Evolutionary conservation across 2,888 invertebrate species (phyloP).

Genomic region (Cephalotes varians): DNA sequence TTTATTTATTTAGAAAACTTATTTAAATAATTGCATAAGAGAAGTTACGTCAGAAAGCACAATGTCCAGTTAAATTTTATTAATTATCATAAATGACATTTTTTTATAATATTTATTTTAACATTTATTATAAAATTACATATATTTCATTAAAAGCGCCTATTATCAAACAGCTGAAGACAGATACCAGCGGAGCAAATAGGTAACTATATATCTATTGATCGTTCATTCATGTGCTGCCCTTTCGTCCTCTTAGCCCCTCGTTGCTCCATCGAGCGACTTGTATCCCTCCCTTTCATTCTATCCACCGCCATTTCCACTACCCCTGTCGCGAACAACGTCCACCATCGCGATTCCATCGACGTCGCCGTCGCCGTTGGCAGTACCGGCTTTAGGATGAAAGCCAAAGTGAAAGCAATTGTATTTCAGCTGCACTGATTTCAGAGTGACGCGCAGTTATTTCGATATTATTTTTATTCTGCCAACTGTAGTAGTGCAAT

Average conservation of each 20-base stretch:
- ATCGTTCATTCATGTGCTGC: conserved; percentile 84
- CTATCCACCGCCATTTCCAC: conserved; percentile 63
- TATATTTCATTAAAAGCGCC: neutral
- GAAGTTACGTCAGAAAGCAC: neutral
- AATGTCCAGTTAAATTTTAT: neutral
- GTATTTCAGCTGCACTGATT: neutral
- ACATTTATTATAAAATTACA: neutral
- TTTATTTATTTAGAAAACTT: neutral
- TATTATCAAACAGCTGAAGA: conserved; percentile 52
- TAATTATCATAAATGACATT: neutral
- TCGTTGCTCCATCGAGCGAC: conserved; percentile 66
- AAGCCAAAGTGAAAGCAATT: neutral
- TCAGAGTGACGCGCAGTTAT: neutral
- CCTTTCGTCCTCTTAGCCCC: conserved; percentile 76
- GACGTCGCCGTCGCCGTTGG: conserved; percentile 38
- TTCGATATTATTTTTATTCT: neutral
- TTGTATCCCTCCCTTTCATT: conserved; percentile 59
- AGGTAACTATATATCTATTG: conserved; percentile 83
- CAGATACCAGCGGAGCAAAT: conserved; percentile 63
- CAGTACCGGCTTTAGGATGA: conserved; percentile 38
- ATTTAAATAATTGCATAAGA: neutral
- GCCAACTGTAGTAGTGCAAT: neutral
- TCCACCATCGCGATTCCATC: conserved; percentile 48
- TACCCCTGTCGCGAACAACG: conserved; percentile 38
- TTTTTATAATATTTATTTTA: neutral